A percentile compares a stretch with the other conserved stretches of the same genome.
phyloP scores from a whole-genome alignment of 2,888 invertebrate genomes.

The Drosophila greeni region DNA sequence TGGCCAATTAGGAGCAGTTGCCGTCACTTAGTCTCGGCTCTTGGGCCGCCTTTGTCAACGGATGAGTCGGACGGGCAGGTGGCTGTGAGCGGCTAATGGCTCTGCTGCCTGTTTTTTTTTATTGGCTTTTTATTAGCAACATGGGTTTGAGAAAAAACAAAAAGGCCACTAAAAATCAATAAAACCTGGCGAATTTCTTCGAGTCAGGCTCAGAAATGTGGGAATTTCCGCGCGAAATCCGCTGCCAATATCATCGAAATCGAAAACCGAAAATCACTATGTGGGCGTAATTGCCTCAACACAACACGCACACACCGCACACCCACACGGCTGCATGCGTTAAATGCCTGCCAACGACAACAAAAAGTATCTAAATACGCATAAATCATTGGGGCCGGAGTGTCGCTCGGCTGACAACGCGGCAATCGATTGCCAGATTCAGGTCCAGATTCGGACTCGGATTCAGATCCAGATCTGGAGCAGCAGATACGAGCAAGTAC shows the following conservation, averaged over 20 bases:
- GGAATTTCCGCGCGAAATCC: conserved; percentile 67
- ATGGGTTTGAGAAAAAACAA: conserved; percentile 5
- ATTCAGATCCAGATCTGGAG: conserved; percentile 57
- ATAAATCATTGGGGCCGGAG: conserved; percentile 64
- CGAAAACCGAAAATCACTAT: conserved; percentile 31
- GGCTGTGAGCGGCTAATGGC: conserved; percentile 43
- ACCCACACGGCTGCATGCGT: conserved; percentile 47
- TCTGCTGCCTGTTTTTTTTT: conserved; percentile 46
- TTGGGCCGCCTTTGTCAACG: conserved; percentile 31
- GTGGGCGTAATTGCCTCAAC: conserved; percentile 71
- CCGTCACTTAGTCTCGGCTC: conserved; percentile 34
- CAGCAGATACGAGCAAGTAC: conserved; percentile 44
- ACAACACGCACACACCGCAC: conserved; percentile 41
- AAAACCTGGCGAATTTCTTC: conserved; percentile 32
- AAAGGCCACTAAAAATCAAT: conserved; percentile 16
- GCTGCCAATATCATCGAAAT: conserved; percentile 38
- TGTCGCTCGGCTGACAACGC: conserved; percentile 66
- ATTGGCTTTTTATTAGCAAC: conserved; percentile 66
- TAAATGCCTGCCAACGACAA: conserved; percentile 60
- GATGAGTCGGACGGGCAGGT: conserved; percentile 54
- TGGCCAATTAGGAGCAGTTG: conserved; percentile 66
- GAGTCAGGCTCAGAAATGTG: conserved; percentile 49
- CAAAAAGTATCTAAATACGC: conserved; percentile 50
- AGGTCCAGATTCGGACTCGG: conserved; percentile 52
- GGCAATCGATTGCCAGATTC: conserved; percentile 63